Percentiles rank a stretch among this genome's conserved stretches.
phyloP scores from a whole-genome alignment of 2,797 vertebrate species.

The Lates japonicus region DNA sequence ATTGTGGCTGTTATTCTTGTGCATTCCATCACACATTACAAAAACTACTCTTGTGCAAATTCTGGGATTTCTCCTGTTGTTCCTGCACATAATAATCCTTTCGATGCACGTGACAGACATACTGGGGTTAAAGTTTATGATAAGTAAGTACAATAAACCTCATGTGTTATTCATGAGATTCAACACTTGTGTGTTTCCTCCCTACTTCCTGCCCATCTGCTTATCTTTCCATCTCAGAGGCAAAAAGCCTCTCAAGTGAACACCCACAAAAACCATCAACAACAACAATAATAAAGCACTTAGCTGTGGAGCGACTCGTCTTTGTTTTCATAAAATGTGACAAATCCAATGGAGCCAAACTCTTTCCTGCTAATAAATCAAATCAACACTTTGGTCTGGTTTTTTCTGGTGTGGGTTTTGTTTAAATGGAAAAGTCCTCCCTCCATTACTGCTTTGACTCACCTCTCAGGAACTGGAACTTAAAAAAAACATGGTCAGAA shows the following conservation, averaged over 20 bases:
- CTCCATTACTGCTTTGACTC: neutral
- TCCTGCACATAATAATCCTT: constrained; percentile 14
- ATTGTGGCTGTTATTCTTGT: neutral
- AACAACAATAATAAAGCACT: constrained; percentile 79
- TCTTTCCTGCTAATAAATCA: constrained; percentile 69
- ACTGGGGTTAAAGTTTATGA: constrained; percentile 51
- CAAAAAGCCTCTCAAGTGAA: constrained; percentile 82
- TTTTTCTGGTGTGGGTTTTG: constrained; percentile 29
- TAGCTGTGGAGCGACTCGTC: constrained; percentile 68
- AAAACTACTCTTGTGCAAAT: neutral
- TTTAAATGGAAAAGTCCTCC: constrained; percentile 24
- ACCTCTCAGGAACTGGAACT: neutral
- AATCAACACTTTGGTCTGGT: constrained; percentile 58
- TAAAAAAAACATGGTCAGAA: neutral
- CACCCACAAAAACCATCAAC: constrained; percentile 71
- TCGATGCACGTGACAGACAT: constrained; percentile 23
- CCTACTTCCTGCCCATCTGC: constrained; percentile 71
- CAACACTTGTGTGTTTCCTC: constrained; percentile 78
- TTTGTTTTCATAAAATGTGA: constrained; percentile 79
- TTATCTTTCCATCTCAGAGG: constrained; percentile 83
- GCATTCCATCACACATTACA: neutral
- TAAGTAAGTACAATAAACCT: constrained; percentile 72
- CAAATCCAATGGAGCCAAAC: constrained; percentile 78
- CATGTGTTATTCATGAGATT: constrained; percentile 83
- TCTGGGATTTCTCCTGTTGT: neutral